Conservation (phyloP, 2,888 invertebrate species). For the Phanerotoma sp. region DNA sequence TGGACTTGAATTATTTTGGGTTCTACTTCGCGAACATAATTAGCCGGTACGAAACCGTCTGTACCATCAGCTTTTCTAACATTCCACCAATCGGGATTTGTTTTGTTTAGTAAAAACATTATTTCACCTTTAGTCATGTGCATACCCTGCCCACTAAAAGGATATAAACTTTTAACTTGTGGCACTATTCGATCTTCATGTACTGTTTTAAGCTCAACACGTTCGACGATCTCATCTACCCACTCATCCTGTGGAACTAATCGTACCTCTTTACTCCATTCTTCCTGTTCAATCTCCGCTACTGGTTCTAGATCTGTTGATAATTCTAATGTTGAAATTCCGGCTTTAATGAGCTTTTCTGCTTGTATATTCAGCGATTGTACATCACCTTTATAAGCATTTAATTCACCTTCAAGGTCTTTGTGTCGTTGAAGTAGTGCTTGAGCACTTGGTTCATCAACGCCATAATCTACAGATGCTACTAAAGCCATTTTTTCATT, state of each 20-base stretch:
- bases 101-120: slow-evolving; percentile 91
- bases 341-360: slow-evolving; percentile 71
- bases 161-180: slow-evolving; percentile 84
- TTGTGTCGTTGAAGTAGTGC: slow-evolving; percentile 85
- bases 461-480: slow-evolving; percentile 85
- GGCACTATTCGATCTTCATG: slow-evolving; percentile 84
- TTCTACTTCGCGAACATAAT: slow-evolving; percentile 91
- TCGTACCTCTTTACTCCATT: slow-evolving; percentile 68
- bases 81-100: slow-evolving; percentile 99
- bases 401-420: slow-evolving; percentile 84
- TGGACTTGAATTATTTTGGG: slow-evolving; percentile 80
- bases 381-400: slow-evolving; percentile 86
- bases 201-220: slow-evolving; percentile 81
- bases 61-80: slow-evolving; percentile 88
- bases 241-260: slow-evolving; percentile 89
- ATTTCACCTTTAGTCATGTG: slow-evolving; percentile 88
- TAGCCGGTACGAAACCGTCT: slow-evolving; percentile 97
- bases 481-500: slow-evolving; percentile 93
- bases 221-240: slow-evolving; percentile 88
- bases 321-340: slow-evolving; percentile 70
- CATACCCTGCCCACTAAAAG: slow-evolving; percentile 91
- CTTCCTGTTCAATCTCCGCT: slow-evolving; percentile 57
- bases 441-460: slow-evolving; percentile 88
- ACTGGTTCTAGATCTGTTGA: slow-evolving; percentile 49
- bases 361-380: slow-evolving; percentile 79